phyloP scores from a whole-genome alignment of 2,113 vertebrate genomes.

The Copsychus sechellarum region DNA sequence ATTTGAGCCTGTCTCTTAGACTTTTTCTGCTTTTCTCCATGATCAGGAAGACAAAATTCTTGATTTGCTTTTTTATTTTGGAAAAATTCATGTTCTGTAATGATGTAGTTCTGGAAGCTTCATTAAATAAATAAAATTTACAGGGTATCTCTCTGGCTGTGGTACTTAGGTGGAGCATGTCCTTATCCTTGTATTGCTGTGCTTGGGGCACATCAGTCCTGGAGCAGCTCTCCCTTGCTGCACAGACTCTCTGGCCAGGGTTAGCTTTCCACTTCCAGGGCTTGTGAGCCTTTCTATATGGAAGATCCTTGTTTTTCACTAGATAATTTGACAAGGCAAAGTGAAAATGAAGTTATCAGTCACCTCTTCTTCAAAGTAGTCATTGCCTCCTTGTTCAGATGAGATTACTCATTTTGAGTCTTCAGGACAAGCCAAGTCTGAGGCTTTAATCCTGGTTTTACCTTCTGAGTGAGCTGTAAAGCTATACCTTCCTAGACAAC shows the following conservation, averaged over 20 bases:
- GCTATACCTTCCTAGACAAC: neutral
- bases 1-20: neutral
- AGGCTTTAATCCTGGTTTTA: neutral
- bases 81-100: neutral
- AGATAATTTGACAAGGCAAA: neutral
- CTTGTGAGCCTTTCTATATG: neutral
- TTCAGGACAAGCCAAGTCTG: neutral
- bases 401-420: neutral
- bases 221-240: neutral
- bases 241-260: neutral
- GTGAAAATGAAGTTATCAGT: neutral
- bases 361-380: neutral
- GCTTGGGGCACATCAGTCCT: neutral
- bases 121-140: neutral
- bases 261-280: neutral
- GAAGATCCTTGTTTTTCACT: neutral
- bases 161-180: neutral
- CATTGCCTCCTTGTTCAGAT: neutral
- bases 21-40: neutral
- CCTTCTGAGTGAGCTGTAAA: neutral
- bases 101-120: neutral
- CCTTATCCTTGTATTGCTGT: neutral
- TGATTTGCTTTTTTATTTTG: neutral
- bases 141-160: neutral
- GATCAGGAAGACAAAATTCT: neutral